A percentile compares a stretch with the other conserved stretches of the same genome.
phyloP scores from a whole-genome alignment of 2,888 invertebrate genomes.

The Hetaerina titia region DNA sequence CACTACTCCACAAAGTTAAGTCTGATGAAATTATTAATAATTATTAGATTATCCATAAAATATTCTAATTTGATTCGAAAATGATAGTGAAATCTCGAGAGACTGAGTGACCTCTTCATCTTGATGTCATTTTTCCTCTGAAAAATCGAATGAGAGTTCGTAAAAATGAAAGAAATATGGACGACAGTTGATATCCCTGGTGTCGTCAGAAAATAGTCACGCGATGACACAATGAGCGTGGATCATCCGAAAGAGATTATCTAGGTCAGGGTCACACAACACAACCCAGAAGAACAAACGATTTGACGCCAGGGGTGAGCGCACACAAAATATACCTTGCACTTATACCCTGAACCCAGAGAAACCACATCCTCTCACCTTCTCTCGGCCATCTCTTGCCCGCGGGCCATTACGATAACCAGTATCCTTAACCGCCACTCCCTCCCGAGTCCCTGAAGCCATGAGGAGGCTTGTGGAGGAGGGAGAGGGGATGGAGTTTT shows the following conservation, averaged over 20 bases:
- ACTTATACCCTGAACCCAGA: neutral
- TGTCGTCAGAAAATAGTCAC: neutral
- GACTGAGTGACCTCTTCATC: too few species aligned
- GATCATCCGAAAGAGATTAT: constrained; percentile 32
- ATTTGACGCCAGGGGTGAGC: neutral
- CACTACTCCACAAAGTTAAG: too few species aligned
- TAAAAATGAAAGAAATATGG: neutral
- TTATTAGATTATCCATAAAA: too few species aligned
- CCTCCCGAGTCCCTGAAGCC: neutral
- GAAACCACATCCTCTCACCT: neutral
- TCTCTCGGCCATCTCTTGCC: neutral
- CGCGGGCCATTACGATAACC: constrained; percentile 22
- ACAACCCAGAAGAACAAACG: neutral
- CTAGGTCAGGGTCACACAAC: constrained; percentile 18
- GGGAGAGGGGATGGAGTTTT: neutral
- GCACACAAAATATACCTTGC: neutral
- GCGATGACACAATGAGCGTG: neutral
- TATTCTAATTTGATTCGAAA: too few species aligned
- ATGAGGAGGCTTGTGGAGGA: neutral
- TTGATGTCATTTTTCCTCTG: too few species aligned
- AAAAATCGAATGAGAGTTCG: too few species aligned
- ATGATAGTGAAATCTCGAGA: too few species aligned
- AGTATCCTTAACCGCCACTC: neutral
- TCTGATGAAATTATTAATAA: too few species aligned
- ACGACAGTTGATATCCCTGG: neutral